phyloP scores from a whole-genome alignment of 2,888 invertebrate species.

The Zaprionus bogoriensis region DNA sequence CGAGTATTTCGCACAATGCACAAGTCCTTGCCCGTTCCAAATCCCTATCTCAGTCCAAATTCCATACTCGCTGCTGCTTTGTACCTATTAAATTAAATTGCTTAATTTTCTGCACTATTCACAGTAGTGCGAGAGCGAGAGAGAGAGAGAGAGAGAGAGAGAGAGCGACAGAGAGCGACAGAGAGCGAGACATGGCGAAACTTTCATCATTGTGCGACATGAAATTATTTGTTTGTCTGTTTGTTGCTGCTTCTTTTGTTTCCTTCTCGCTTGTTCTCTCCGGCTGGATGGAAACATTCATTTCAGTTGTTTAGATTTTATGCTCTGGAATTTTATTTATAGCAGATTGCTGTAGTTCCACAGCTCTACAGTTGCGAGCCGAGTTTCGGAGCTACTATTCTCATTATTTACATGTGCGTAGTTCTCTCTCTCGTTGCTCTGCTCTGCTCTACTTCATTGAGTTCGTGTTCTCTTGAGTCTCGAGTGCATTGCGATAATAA shows the following conservation, averaged over 20 bases:
- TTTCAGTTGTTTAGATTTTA: slow-evolving; percentile 73
- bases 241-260: slow-evolving; percentile 1
- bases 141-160: background rate
- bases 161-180: background rate
- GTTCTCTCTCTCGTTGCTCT: background rate
- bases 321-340: slow-evolving; percentile 68
- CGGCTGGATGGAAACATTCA: slow-evolving; percentile 58
- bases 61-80: slow-evolving; percentile 24
- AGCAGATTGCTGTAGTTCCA: slow-evolving; percentile 32
- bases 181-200: slow-evolving; percentile 52
- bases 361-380: slow-evolving; percentile 5
- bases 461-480: slow-evolving; percentile 2
- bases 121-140: background rate
- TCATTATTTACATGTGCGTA: slow-evolving; percentile 35
- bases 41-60: background rate
- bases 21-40: background rate
- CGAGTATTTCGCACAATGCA: slow-evolving; percentile 36
- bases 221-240: slow-evolving; percentile 64
- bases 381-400: background rate
- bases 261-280: slow-evolving; percentile 29
- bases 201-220: slow-evolving; percentile 76
- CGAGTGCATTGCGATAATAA: slow-evolving; percentile 33
- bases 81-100: slow-evolving; percentile 75
- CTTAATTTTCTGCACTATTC: slow-evolving; percentile 69
- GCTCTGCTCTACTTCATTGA: slow-evolving; percentile 13